Percentiles rank a stretch among this genome's conserved stretches.
Conservation (phyloP, 2,888 invertebrate genomes). For the Actias luna region DNA sequence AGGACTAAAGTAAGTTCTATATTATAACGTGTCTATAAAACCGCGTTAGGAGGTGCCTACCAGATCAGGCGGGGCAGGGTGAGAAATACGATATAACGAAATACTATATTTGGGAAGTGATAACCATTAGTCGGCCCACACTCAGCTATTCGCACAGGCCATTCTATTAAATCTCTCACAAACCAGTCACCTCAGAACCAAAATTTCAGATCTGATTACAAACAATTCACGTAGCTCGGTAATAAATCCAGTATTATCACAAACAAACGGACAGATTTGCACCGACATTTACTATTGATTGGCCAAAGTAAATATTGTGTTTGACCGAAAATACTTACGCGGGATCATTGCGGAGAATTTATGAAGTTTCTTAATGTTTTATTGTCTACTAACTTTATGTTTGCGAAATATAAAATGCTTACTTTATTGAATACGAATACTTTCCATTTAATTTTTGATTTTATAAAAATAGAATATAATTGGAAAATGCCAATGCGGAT, state of each 20-base stretch:
- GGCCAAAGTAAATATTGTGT: conserved; percentile 26
- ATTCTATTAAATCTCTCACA: conserved; percentile 26
- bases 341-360: conserved; percentile 20
- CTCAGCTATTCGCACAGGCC: conserved; percentile 9
- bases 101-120: neutral
- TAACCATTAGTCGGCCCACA: neutral
- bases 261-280: conserved; percentile 41
- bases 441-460: neutral
- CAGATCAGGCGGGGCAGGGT: no score
- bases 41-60: no score
- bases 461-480: neutral
- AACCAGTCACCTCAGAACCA: conserved; percentile 23
- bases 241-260: conserved; percentile 47
- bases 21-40: neutral
- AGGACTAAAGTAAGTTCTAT: neutral
- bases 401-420: conserved; percentile 8
- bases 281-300: conserved; percentile 21
- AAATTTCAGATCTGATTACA: conserved; percentile 28
- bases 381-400: neutral
- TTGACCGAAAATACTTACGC: conserved; percentile 21
- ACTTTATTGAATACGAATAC: neutral
- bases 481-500: no score
- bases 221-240: conserved; percentile 34
- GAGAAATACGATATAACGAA: no score
- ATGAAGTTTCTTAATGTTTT: conserved; percentile 9